Evolutionary conservation across 2,797 vertebrate species (phyloP), one percentile per base, ranked within the genome.

Genomic region (Squalus acanthias): DNA sequence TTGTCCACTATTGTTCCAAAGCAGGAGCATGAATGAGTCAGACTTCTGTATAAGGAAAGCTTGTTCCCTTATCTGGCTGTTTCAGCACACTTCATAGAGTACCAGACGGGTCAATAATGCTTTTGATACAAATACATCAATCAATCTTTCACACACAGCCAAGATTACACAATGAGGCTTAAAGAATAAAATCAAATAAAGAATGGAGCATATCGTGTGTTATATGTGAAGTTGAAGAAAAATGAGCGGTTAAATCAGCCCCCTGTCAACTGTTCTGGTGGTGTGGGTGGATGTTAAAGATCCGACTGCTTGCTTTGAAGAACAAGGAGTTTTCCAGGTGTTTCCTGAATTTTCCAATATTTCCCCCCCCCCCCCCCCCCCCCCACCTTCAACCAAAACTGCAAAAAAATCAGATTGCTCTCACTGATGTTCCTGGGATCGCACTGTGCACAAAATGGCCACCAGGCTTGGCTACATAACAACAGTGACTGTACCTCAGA

Each of bases 21-120:
- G 94, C 69, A 95, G 46, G 46, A 33, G 2, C 69, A 17, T 74
- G 50, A 95, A 74, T 95, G 69, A 53, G 65, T 46, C 91, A 69
- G 63, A 46, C 94, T 26, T 95, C 70, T 29, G 67, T 15, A 50
- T 2, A 95, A 53, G 29, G 70, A 57, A 74, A 74, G 46, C 69
- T 57, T 29, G 57, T 53, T 95, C 72, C 69, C 69, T 95, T 74
- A 95, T 95, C 94, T 95, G 94, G 94, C 67, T 95, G 69, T 95
- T 95, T 74, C 93, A 95, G 93, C 93, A 95, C 93, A 95, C 69
- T 69, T 72, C 50, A 57, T 33, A 4, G 69, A 95, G 94, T 57
- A 0, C 69, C 94, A 74, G 69, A 70, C 24, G 33, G 46, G n/a
- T 95, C 94, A 57, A 74, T 95, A 53, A 95, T 24, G 65, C 91